Conservation (phyloP, 2,888 invertebrate genomes). For the Papilio demoleus region DNA sequence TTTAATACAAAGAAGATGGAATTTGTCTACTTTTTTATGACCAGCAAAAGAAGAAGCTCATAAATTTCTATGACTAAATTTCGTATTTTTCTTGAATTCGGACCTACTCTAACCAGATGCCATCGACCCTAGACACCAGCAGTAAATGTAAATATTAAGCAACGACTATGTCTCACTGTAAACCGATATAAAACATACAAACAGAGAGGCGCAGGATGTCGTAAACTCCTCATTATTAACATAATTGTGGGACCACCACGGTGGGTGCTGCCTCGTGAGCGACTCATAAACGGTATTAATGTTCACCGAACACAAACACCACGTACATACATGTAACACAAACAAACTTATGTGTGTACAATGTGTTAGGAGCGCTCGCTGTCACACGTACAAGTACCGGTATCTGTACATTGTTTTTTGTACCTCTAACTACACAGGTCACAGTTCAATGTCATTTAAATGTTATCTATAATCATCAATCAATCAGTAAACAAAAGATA, state of each 20-base stretch:
- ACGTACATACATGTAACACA: constrained; percentile 16
- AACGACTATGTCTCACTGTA: constrained; percentile 11
- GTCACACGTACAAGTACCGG: constrained; percentile 8
- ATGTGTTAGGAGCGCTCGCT: not conserved
- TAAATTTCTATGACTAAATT: not conserved
- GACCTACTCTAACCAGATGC: not conserved
- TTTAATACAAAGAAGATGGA: not conserved
- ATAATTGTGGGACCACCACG: constrained; percentile 37
- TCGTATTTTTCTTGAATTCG: not conserved
- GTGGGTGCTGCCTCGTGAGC: constrained; percentile 29
- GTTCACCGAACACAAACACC: constrained; percentile 23
- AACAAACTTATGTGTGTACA: constrained; percentile 16
- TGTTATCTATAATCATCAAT: too few relatives aligned
- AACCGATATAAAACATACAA: constrained; percentile 11
- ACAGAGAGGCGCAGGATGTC: constrained; percentile 50
- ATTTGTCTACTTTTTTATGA: not conserved
- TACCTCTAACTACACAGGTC: not conserved
- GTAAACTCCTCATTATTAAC: constrained; percentile 46
- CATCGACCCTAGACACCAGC: not conserved
- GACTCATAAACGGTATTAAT: constrained; percentile 35
- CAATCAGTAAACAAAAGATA: too few relatives aligned
- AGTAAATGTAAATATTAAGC: not conserved
- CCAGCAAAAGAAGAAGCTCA: not conserved
- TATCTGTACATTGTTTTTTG: constrained; percentile 17
- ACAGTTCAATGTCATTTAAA: not conserved